Base-by-base conservation (phyloP, 2,888 invertebrate genomes). In the Lithophane socia region DNA sequence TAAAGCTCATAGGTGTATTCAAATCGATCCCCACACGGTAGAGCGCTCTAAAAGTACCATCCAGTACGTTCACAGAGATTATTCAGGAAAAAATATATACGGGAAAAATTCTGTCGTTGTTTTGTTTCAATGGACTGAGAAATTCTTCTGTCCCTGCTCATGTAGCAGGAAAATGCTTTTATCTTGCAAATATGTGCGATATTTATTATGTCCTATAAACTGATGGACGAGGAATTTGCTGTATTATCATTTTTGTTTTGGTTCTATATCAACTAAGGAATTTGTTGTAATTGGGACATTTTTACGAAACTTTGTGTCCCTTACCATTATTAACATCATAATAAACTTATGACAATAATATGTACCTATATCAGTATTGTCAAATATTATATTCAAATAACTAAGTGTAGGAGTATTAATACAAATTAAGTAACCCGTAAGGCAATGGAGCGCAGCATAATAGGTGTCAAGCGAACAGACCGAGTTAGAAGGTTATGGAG, bases 151-250 rank as follows among this genome's bases (percentile, higher is more conserved):
- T 72, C 72, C 77, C 71, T 81, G 71, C 63, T 66, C 81, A 69
- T 83, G 83, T 86, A 83, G 65, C 73, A 77, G 76, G 77, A 83
- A 87, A 85, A 82, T 82, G 71, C 82, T 85, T 81, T 83, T 82
- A 81, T 83, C 68, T 75, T 66, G 61, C 69, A 58, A 73, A 82
- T 82, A 82, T 75, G 69, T 74, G 42, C 47, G 60, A 74, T 84
- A 71, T 80, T 82, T 84, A 74, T 69, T 74, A 75, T 81, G 58
- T 81, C 24, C 67, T 67, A 73, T 54, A 65, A 71, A 81, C 80
- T 84, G 84, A 69, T 73, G 54, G 64, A 9, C 49, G 54, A 66
- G 60, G 84, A 80, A 84, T 84, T 84, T 52, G 37, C 29, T 72
- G 52, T 79, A 79, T 61, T 70, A 73, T 69, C 72, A 24, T 73